Evolutionary conservation across 2,113 vertebrate species (phyloP).

Genomic region (Malurus elegans): DNA sequence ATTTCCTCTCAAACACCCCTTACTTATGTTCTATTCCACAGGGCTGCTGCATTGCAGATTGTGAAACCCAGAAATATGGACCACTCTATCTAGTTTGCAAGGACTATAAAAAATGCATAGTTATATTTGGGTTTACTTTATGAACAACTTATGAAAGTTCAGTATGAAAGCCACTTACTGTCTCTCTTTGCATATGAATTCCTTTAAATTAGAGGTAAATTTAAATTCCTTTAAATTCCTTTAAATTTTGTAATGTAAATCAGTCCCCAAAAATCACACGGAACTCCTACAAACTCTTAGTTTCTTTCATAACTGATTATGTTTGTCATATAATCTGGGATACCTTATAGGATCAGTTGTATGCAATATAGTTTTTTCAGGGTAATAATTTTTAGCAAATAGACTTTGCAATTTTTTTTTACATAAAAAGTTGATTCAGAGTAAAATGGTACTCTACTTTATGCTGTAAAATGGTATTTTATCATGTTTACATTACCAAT

Average conservation of each 20-base stretch:
- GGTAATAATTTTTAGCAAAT: not conserved
- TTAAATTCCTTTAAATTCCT: not conserved
- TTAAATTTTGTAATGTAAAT: not conserved
- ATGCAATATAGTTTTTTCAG: not conserved
- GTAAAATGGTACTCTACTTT: not conserved
- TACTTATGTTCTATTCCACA: not conserved
- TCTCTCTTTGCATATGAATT: not conserved
- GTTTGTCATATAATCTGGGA: not conserved
- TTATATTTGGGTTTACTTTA: not conserved
- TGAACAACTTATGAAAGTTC: not conserved
- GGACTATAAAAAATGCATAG: not conserved
- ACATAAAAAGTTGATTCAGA: not conserved
- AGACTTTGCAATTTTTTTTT: not conserved
- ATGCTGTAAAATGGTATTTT: not conserved
- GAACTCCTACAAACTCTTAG: not conserved
- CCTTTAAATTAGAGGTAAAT: not conserved
- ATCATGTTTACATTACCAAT: not conserved
- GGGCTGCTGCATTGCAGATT: not conserved
- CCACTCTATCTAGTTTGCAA: not conserved
- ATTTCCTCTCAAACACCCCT: not conserved
- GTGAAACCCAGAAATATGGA: not conserved
- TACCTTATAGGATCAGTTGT: not conserved
- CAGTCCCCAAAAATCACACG: not conserved
- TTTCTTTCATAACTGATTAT: not conserved
- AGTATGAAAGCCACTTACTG: not conserved